phyloP scores from a whole-genome alignment of 1,140 invertebrate species.

The Chlorops oryzae region DNA sequence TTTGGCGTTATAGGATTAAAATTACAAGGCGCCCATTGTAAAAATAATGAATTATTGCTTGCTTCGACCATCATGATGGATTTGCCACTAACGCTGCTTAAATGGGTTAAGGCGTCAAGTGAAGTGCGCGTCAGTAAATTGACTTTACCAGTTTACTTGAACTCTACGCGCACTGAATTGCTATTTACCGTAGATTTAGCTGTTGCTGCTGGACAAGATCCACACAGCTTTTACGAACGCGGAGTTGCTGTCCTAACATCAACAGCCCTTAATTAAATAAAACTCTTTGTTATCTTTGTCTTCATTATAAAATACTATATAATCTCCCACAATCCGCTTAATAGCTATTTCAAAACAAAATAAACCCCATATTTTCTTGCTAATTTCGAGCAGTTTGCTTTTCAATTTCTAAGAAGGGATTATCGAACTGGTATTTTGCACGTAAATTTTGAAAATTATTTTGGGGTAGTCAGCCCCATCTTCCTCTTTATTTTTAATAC shows the following conservation, averaged over 20 bases:
- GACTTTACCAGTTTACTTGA: constrained; percentile 93
- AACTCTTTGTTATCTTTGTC: too few species aligned
- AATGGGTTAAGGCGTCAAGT: constrained; percentile 70
- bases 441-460: too few species aligned
- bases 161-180: constrained; percentile 89
- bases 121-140: constrained; percentile 61
- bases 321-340: too few species aligned
- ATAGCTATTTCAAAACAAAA: too few species aligned
- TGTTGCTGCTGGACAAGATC: constrained; percentile 77
- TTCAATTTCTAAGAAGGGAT: too few species aligned
- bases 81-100: constrained; percentile 77
- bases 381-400: too few species aligned
- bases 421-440: too few species aligned
- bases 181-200: constrained; percentile 94
- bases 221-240: constrained; percentile 91
- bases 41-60: constrained; percentile 83
- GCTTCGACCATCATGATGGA: constrained; percentile 93
- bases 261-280: constrained; percentile 81
- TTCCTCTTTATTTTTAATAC: too few species aligned
- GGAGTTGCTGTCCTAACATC: constrained; percentile 92
- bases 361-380: too few species aligned
- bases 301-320: too few species aligned
- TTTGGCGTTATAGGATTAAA: constrained; percentile 84
- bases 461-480: too few species aligned
- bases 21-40: constrained; percentile 89